Percentiles rank a stretch among this genome's conserved stretches.
phyloP scores from a whole-genome alignment of 2,888 invertebrate genomes.

The Andrena praecox region DNA sequence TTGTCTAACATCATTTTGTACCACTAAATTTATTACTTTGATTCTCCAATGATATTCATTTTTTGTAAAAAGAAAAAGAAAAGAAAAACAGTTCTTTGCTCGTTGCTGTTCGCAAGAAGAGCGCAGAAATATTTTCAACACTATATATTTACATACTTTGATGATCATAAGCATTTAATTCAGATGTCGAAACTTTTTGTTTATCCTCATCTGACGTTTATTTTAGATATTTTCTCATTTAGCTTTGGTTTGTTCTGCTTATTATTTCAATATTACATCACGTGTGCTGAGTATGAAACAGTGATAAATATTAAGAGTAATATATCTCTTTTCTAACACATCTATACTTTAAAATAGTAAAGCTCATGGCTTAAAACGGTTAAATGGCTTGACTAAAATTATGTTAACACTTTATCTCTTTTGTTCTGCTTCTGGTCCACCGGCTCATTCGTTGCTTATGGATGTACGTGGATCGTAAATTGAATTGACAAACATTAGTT shows the following conservation, averaged over 20 bases:
- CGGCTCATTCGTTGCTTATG: conserved; percentile 25
- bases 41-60: conserved; percentile 67
- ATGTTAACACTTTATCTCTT: conserved; percentile 46
- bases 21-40: conserved; percentile 81
- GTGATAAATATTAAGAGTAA: conserved; percentile 67
- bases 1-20: conserved; percentile 84
- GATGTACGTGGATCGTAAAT: conserved; percentile 42
- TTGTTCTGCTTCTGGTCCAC: conserved; percentile 46
- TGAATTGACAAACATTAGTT: conserved; percentile 26
- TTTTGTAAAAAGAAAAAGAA: conserved; percentile 51
- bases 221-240: conserved; percentile 55
- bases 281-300: conserved; percentile 39
- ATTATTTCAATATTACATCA: conserved; percentile 54
- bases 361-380: conserved; percentile 23
- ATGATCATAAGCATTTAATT: conserved; percentile 40
- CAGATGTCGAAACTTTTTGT: conserved; percentile 46
- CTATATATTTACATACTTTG: conserved; percentile 41
- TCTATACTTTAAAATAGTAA: conserved; percentile 45
- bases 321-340: conserved; percentile 81
- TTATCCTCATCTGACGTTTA: conserved; percentile 60
- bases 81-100: conserved; percentile 44
- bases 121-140: conserved; percentile 43
- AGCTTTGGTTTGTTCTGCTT: conserved; percentile 59
- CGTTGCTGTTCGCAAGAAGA: conserved; percentile 45
- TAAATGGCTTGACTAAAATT: conserved; percentile 42